Base-by-base conservation (phyloP, 2,113 vertebrate genomes). In the Alethe castanea region DNA sequence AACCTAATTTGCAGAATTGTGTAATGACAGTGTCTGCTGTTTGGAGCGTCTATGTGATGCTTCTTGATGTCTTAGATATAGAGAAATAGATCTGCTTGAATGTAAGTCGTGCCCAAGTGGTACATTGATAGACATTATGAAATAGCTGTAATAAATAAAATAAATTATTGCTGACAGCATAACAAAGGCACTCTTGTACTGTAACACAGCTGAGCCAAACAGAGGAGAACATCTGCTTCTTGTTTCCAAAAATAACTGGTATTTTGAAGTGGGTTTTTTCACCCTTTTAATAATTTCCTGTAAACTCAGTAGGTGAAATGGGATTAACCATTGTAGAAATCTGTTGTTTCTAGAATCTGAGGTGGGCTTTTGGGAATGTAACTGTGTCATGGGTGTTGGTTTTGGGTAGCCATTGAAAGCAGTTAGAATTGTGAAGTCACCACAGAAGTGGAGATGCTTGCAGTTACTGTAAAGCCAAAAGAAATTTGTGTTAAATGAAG, bases 111-210 rank as follows among this genome's bases (percentile, higher is more conserved):
- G 52, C 53, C 66, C 72, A 96, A 88, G 86, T 71, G 87, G 52
- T 86, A 66, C 93, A 89, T 61, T 96, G 92, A 94, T 91, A 88
- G 92, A 69, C 88, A 94, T 92, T 95, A 89, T 95, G 79, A 96
- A 96, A 96, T 95, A 89, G 44, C 90, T 95, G 84, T 92, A 97
- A 96, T 95, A 96, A 97, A 95, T 95, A 97, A 96, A 96, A 95
- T 84, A 93, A 94, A 96, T 97, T 81, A 81, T 96, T 96, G 90
- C 95, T 94, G 97, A 94, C 93, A 95, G 90, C 57, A 48, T 93
- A 97, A 97, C 96, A 98, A 96, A 97, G 95, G 86, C 94, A 90
- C 89, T 94, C 54, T 97, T 98, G 97, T 98, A 81, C 84, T 93
- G 94, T 90, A 96, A 86, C 88, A 86, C 88, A 97, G 96, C 96